Percentiles rank a stretch among this genome's conserved stretches.
phyloP scores from a whole-genome alignment of 2,888 invertebrate species.

The Agonopterix subpropinquella region DNA sequence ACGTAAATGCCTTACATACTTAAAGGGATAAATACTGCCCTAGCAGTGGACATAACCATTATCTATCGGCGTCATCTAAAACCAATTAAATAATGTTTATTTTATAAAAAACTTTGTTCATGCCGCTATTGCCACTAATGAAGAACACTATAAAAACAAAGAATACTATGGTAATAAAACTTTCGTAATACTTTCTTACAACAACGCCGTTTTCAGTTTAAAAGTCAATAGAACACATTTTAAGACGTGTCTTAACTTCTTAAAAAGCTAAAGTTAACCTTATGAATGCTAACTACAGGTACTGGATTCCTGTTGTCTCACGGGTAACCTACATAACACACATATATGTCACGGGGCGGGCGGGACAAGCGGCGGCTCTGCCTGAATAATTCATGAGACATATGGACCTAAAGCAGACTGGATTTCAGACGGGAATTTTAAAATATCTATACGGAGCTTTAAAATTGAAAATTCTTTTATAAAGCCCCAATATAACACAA shows the following conservation, averaged over 20 bases:
- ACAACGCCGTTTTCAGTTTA: no score
- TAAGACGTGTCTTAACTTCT: not conserved
- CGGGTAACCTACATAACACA: slow-evolving; percentile 28
- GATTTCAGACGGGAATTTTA: slow-evolving; percentile 71
- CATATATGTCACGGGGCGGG: slow-evolving; percentile 46
- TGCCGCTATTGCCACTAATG: no score
- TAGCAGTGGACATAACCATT: no score
- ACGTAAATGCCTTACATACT: no score
- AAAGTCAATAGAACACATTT: no score
- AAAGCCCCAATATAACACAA: slow-evolving; percentile 26
- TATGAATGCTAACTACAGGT: not conserved
- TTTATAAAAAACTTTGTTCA: no score
- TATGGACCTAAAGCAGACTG: slow-evolving; percentile 72
- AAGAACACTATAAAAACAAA: no score
- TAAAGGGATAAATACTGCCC: no score
- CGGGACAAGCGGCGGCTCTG: slow-evolving; percentile 55
- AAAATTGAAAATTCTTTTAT: slow-evolving; percentile 63
- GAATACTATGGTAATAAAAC: no score
- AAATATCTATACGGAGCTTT: slow-evolving; percentile 62
- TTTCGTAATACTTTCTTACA: no score
- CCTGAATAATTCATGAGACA: slow-evolving; percentile 72
- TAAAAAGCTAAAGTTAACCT: not conserved
- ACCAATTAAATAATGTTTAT: no score
- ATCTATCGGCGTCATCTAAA: no score
- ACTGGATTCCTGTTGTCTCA: slow-evolving; percentile 17